A percentile compares a stretch with the other conserved stretches of the same genome.
phyloP scores from a whole-genome alignment of 2,113 vertebrate species.

The Burhinus bistriatus region DNA sequence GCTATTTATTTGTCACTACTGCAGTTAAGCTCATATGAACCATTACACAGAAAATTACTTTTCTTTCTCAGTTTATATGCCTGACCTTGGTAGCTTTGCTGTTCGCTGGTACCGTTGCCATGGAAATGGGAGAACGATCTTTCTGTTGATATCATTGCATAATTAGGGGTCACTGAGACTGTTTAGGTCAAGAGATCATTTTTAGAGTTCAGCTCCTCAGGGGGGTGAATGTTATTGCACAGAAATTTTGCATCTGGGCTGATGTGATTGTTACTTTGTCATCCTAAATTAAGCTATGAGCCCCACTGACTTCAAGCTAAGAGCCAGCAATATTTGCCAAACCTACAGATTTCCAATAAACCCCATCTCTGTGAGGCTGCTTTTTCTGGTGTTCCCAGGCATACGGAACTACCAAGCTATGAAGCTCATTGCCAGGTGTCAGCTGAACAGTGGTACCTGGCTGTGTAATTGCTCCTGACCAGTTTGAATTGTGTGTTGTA shows the following conservation, averaged over 20 bases:
- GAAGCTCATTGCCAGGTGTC: neutral
- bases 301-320: neutral
- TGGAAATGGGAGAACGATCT: constrained; percentile 18
- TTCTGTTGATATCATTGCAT: neutral
- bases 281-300: neutral
- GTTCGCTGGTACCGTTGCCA: neutral
- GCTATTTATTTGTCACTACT: neutral
- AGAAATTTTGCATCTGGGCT: neutral
- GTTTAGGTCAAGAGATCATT: constrained; percentile 15
- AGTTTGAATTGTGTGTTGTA: neutral
- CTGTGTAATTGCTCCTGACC: neutral
- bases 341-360: neutral
- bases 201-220: neutral
- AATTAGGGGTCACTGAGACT: constrained; percentile 1
- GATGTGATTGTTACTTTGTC: neutral
- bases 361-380: neutral
- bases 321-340: neutral
- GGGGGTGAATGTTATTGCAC: neutral
- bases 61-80: neutral
- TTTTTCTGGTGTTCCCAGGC: neutral
- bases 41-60: constrained; percentile 1
- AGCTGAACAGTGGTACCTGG: neutral
- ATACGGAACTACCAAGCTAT: neutral
- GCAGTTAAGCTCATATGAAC: neutral
- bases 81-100: constrained; percentile 14